Evolutionary conservation across 2,888 invertebrate genomes (phyloP).

Genomic region (Polymixis lichenea): DNA sequence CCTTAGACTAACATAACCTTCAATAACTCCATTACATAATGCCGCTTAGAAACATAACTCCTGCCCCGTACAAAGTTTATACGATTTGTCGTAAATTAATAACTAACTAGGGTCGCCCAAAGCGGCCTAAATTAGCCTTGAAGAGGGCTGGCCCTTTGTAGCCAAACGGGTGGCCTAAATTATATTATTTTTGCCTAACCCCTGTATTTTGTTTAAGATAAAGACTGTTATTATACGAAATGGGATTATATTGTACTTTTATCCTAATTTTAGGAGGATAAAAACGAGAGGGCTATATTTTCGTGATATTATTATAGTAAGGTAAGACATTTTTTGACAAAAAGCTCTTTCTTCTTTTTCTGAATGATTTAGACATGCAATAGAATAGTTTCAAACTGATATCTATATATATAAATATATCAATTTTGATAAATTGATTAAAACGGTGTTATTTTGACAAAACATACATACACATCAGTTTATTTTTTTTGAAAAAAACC

Average conservation of each 20-base stretch:
- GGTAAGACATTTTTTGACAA: not conserved
- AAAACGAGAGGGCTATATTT: conserved; percentile 22
- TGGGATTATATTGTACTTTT: conserved; percentile 47
- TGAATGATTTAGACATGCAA: not conserved
- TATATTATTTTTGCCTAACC: conserved; percentile 53
- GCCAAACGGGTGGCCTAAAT: conserved; percentile 31
- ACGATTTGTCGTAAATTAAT: conserved; percentile 59
- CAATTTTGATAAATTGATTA: too few species aligned
- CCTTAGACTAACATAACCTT: not conserved
- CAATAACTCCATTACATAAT: conserved; percentile 16
- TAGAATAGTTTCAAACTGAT: not conserved
- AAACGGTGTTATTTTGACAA: too few species aligned
- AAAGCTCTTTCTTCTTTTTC: not conserved
- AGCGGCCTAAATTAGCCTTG: conserved; percentile 54
- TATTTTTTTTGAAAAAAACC: too few species aligned
- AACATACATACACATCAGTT: too few species aligned
- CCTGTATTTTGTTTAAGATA: conserved; percentile 49
- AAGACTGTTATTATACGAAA: conserved; percentile 45
- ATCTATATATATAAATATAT: too few species aligned
- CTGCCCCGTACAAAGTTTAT: conserved; percentile 39
- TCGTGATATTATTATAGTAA: conserved; percentile 10
- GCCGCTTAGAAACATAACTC: conserved; percentile 28
- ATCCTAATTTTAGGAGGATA: conserved; percentile 18
- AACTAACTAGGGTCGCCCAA: conserved; percentile 47
- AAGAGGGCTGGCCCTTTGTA: conserved; percentile 52